Evolutionary conservation across 2,113 vertebrate species (phyloP).

Genomic region (Recurvirostra avosetta): DNA sequence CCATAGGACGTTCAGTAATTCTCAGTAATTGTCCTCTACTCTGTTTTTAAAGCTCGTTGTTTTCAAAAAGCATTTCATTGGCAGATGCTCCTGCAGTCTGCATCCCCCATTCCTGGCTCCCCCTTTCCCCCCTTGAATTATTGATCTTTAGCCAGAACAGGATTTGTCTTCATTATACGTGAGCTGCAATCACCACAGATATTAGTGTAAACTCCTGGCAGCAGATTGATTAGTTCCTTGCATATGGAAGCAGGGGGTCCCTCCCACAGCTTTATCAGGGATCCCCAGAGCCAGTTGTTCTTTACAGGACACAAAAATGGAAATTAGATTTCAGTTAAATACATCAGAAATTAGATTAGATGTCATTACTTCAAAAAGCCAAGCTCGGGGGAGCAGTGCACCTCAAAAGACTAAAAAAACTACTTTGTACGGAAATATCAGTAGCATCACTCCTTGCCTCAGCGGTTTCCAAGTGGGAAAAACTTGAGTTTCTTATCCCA

Average conservation of each 20-base stretch:
- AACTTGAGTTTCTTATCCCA: background rate
- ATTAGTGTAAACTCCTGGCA: conserved; percentile 19
- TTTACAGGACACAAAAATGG: conserved; percentile 34
- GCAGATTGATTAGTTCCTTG: conserved; percentile 13
- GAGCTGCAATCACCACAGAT: conserved; percentile 10
- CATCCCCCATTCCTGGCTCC: background rate
- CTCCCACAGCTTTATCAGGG: conserved; percentile 29
- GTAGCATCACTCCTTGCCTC: background rate
- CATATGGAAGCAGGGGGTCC: background rate
- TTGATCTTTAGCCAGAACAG: conserved; percentile 12
- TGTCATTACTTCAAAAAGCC: conserved; percentile 45
- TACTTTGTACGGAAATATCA: background rate
- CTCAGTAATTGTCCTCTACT: conserved; percentile 41
- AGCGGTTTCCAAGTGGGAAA: background rate
- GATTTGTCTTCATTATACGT: conserved; percentile 52
- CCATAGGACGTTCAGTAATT: background rate
- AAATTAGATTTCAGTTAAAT: conserved; percentile 61
- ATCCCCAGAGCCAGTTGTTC: conserved; percentile 31
- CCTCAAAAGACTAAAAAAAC: background rate
- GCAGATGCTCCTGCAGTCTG: conserved; percentile 12
- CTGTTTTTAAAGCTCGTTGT: conserved; percentile 29
- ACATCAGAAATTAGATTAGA: conserved; percentile 54
- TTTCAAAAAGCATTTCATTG: background rate
- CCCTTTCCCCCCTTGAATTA: background rate
- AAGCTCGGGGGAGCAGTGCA: background rate